Evolutionary conservation across 2,888 invertebrate species (phyloP).

Genomic region (Acrobasis consociella): DNA sequence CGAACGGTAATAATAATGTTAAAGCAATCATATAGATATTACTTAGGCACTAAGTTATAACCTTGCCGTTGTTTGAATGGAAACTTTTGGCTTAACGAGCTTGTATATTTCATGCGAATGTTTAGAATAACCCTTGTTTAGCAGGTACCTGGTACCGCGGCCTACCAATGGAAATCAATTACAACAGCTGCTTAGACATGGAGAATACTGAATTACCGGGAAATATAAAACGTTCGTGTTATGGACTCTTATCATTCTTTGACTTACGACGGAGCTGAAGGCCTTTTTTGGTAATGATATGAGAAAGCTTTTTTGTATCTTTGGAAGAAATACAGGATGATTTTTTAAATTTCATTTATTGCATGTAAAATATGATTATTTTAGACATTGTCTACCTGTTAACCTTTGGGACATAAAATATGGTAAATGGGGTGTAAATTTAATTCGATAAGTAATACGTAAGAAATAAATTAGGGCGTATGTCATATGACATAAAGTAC

Average conservation of each 20-base stretch:
- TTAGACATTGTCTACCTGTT: too few relatives aligned
- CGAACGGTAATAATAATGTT: background rate
- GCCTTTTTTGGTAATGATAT: background rate
- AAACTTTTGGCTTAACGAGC: conserved; percentile 7
- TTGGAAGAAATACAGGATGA: too few relatives aligned
- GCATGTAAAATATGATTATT: too few relatives aligned
- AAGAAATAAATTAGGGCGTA: too few relatives aligned
- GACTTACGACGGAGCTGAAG: background rate
- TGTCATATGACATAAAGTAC: too few relatives aligned
- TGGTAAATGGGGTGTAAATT: too few relatives aligned
- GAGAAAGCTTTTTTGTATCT: too few relatives aligned
- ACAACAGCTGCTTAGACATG: background rate
- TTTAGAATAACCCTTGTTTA: background rate
- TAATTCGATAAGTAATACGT: too few relatives aligned
- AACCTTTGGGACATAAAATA: too few relatives aligned
- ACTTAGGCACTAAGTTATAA: background rate
- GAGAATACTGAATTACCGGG: background rate
- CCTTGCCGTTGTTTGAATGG: conserved; percentile 6
- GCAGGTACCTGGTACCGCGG: conserved; percentile 15
- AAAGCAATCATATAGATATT: background rate
- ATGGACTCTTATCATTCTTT: background rate
- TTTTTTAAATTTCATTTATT: too few relatives aligned
- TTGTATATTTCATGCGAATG: conserved; percentile 10
- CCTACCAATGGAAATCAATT: conserved; percentile 11
- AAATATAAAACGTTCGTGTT: background rate